Evolutionary conservation across 2,113 vertebrate genomes (phyloP).

Genomic region (Sakesphorus luctuosus): DNA sequence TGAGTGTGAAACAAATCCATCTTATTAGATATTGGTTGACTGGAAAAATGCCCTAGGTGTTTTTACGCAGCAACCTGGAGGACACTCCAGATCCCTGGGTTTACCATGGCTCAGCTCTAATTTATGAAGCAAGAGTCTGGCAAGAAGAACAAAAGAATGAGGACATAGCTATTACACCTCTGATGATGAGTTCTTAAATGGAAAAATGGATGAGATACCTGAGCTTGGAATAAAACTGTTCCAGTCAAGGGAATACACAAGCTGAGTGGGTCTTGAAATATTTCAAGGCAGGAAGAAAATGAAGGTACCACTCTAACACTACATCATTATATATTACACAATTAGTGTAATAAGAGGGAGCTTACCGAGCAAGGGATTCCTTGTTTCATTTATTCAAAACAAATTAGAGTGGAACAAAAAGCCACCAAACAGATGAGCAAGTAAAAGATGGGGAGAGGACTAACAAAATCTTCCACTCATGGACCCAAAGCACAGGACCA

Average conservation of each 20-base stretch:
- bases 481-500: background rate
- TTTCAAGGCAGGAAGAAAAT: background rate
- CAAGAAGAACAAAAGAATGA: background rate
- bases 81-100: slow-evolving; percentile 10
- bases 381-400: background rate
- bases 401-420: background rate
- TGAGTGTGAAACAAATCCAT: background rate
- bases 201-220: slow-evolving; percentile 47
- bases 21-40: background rate
- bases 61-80: slow-evolving; percentile 5
- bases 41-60: slow-evolving; percentile 25
- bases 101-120: background rate
- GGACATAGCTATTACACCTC: background rate
- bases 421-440: background rate
- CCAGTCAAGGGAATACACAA: background rate
- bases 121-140: slow-evolving; percentile 38
- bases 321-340: background rate
- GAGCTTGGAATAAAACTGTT: background rate
- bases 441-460: background rate
- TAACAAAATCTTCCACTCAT: background rate
- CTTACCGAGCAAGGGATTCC: background rate
- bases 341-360: background rate
- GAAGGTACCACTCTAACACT: background rate
- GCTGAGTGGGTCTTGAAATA: background rate
- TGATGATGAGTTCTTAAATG: slow-evolving; percentile 33